A percentile compares a stretch with the other conserved stretches of the same genome.
Conservation (phyloP, 2,797 vertebrate species). For the Oreochromis grahami region DNA sequence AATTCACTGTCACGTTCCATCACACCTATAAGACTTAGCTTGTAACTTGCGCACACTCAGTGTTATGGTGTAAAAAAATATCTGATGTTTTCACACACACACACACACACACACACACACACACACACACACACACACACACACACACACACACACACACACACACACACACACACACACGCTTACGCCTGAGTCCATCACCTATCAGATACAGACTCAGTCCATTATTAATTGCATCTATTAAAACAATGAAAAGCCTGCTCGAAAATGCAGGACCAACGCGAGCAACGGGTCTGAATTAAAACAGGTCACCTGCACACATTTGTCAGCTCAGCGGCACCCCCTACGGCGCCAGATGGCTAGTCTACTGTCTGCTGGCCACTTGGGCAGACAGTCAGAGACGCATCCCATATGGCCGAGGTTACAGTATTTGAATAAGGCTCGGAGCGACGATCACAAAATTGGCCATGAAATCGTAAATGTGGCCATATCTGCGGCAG, state of each 20-base stretch:
- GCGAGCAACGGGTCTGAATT: neutral
- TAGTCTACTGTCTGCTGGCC: neutral
- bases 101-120: no score
- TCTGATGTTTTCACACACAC: neutral
- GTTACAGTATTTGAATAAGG: neutral
- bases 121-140: no score
- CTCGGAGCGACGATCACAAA: neutral
- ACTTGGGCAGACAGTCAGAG: neutral
- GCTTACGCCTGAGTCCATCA: neutral
- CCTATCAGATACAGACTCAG: neutral
- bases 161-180: neutral
- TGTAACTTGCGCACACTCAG: neutral
- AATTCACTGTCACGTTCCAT: neutral
- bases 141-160: no score
- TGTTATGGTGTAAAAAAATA: neutral
- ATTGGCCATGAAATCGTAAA: neutral
- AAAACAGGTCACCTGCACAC: constrained; percentile 12
- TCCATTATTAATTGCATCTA: neutral
- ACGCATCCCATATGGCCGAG: constrained; percentile 9
- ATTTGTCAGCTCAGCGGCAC: neutral
- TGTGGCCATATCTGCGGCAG: neutral
- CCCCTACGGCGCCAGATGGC: constrained; percentile 32
- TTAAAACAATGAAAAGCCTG: neutral
- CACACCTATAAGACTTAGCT: neutral
- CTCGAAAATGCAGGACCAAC: neutral